phyloP scores from a whole-genome alignment of 2,797 vertebrate genomes.

The Xerus rutilus region DNA sequence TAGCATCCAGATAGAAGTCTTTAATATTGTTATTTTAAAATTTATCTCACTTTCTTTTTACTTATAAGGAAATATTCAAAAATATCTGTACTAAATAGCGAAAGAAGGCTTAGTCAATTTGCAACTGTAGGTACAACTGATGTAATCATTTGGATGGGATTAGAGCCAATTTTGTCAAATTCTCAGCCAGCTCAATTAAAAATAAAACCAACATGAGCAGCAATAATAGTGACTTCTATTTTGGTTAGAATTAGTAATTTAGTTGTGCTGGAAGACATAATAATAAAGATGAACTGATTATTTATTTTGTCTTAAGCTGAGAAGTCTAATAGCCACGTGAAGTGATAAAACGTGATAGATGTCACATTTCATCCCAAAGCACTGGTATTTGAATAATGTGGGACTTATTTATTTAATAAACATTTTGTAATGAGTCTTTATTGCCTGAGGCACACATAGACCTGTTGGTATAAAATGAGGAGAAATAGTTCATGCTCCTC shows the following conservation, averaged over 20 bases:
- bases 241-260: conserved; percentile 24
- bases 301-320: neutral
- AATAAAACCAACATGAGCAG: conserved; percentile 17
- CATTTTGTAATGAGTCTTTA: neutral
- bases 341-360: neutral
- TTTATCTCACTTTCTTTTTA: conserved; percentile 25
- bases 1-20: neutral
- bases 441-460: neutral
- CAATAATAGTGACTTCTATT: neutral
- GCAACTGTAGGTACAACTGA: conserved; percentile 16
- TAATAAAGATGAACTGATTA: neutral
- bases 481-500: neutral
- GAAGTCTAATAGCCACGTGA: conserved; percentile 14
- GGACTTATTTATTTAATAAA: conserved; percentile 26
- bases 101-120: conserved; percentile 11
- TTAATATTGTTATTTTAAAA: conserved; percentile 44
- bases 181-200: conserved; percentile 60
- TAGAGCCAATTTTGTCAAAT: conserved; percentile 26
- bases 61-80: conserved; percentile 54
- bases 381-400: conserved; percentile 3
- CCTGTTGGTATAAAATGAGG: neutral
- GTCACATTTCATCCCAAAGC: neutral
- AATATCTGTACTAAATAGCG: conserved; percentile 18
- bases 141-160: conserved; percentile 15
- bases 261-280: neutral